Percentiles rank a stretch among this genome's conserved stretches.
Conservation (phyloP, 2,113 vertebrate species). For the Panthera uncia region DNA sequence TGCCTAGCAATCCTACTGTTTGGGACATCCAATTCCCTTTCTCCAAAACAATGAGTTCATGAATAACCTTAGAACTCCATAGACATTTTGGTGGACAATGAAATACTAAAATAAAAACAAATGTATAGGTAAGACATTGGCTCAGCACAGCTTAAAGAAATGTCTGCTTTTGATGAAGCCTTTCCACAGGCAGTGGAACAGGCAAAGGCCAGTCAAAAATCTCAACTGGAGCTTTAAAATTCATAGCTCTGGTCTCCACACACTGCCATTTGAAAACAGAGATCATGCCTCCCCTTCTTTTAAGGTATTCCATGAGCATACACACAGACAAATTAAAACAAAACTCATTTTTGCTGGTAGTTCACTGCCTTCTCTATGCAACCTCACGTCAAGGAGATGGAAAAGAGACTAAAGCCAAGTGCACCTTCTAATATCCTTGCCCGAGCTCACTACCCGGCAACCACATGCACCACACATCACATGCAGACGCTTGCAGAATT, state of each 20-base stretch:
- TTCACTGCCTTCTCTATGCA: neutral
- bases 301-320: neutral
- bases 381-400: neutral
- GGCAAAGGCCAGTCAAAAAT: neutral
- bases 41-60: neutral
- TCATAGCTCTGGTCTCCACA: neutral
- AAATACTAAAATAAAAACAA: constrained; percentile 25
- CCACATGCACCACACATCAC: neutral
- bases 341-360: neutral
- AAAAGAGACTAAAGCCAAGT: neutral
- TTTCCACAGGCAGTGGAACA: neutral
- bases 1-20: neutral
- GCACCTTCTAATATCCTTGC: neutral
- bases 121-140: neutral
- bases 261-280: neutral
- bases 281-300: neutral
- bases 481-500: neutral
- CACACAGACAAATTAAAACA: neutral
- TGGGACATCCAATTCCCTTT: neutral
- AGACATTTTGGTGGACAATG: neutral
- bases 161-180: neutral
- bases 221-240: neutral
- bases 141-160: neutral
- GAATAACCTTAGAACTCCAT: neutral
- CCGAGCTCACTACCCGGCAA: neutral